Conservation (phyloP, 2,888 invertebrate genomes). For the Rhaphigaster nebulosa region DNA sequence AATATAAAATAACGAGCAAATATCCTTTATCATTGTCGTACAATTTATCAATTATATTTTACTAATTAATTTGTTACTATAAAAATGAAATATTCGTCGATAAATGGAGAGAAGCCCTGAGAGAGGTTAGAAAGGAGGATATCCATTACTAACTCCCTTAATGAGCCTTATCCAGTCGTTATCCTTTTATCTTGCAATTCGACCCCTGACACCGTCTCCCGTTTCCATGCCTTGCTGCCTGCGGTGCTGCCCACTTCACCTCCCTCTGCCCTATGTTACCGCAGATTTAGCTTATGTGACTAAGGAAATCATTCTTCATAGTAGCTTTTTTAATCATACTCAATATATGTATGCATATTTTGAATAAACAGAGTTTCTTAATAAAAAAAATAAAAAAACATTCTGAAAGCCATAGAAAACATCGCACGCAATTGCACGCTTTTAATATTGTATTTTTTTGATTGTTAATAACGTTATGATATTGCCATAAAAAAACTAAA, state of each 20-base stretch:
- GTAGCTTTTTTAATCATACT: no score
- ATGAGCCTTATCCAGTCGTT: slow-evolving; percentile 42
- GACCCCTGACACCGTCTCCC: slow-evolving; percentile 36
- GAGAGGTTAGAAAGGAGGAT: not conserved
- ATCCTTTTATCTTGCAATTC: slow-evolving; percentile 46
- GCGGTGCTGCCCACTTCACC: not conserved
- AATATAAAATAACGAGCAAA: not conserved
- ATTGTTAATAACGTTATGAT: no score
- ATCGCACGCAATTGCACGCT: no score
- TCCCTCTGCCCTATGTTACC: not conserved
- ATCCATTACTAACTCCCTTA: slow-evolving; percentile 49
- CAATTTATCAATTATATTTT: not conserved
- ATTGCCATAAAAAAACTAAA: no score
- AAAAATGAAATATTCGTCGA: slow-evolving; percentile 12
- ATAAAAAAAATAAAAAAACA: no score
- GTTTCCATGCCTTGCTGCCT: not conserved
- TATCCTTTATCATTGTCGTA: not conserved
- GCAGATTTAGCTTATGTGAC: not conserved
- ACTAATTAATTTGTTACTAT: slow-evolving; percentile 10
- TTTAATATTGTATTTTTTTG: no score
- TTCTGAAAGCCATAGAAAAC: no score
- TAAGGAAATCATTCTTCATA: not conserved
- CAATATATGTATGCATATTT: no score
- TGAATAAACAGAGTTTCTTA: no score
- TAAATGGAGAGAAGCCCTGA: slow-evolving; percentile 19